Conservation (phyloP, 2,888 invertebrate species). For the Pilophorus perplexus region DNA sequence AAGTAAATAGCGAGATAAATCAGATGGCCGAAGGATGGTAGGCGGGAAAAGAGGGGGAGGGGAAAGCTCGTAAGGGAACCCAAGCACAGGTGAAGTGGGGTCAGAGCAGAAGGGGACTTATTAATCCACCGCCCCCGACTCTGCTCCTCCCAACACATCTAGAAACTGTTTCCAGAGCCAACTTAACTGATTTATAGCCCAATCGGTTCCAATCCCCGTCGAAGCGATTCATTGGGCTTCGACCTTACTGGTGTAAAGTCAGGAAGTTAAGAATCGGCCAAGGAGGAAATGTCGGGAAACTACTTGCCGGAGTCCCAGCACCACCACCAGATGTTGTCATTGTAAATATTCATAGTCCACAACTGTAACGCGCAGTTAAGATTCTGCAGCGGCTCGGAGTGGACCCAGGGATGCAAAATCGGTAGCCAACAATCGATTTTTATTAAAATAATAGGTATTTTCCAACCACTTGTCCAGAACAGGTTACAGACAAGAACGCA, state of each 20-base stretch:
- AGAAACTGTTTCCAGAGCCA: slow-evolving; percentile 40
- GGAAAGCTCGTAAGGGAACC: not conserved
- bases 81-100: not conserved
- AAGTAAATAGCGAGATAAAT: slow-evolving; percentile 37
- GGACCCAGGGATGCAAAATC: too few species aligned
- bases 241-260: not conserved
- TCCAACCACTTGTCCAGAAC: too few species aligned
- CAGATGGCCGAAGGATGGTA: slow-evolving; percentile 20
- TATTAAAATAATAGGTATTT: too few species aligned
- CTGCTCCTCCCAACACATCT: slow-evolving; percentile 30
- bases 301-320: too few species aligned
- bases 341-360: too few species aligned
- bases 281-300: not conserved
- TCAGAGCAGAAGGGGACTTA: slow-evolving; percentile 25
- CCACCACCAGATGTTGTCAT: too few species aligned
- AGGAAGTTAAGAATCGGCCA: slow-evolving; percentile 14
- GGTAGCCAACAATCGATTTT: too few species aligned
- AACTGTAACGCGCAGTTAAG: too few species aligned
- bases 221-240: slow-evolving; percentile 19
- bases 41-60: slow-evolving; percentile 6
- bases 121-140: slow-evolving; percentile 33
- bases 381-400: too few species aligned
- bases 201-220: slow-evolving; percentile 37
- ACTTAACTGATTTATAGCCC: slow-evolving; percentile 39
- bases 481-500: too few species aligned